Conservation (phyloP, 2,113 vertebrate species). For the Nothoprocta pentlandii region DNA sequence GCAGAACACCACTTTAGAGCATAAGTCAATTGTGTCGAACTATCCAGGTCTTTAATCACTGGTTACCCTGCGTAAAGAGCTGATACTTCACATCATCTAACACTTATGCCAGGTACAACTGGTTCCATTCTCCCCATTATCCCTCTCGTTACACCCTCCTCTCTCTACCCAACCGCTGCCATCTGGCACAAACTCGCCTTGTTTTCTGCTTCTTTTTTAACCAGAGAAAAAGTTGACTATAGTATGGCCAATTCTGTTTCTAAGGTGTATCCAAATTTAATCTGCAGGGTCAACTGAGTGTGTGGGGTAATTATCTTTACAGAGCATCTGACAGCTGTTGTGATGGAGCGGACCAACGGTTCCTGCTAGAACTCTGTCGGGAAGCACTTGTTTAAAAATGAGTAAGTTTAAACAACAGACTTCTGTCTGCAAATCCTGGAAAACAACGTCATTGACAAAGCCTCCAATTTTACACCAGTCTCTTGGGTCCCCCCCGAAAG, state of each 20-base stretch:
- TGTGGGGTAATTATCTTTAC: conserved; percentile 5
- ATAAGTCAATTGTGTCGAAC: conserved; percentile 69
- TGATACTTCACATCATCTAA: conserved; percentile 46
- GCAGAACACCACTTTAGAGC: conserved; percentile 65
- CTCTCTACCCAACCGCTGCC: not conserved
- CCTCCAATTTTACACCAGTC: not conserved
- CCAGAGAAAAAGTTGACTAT: not conserved
- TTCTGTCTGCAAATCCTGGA: conserved; percentile 1
- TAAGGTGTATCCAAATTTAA: conserved; percentile 42
- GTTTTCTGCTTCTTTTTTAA: not conserved
- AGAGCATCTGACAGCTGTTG: conserved; percentile 33
- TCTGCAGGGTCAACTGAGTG: not conserved
- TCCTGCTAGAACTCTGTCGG: not conserved
- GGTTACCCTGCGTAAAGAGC: conserved; percentile 32
- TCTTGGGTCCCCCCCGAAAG: not conserved
- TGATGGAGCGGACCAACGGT: not conserved
- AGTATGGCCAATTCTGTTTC: not conserved
- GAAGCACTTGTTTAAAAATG: conserved; percentile 26
- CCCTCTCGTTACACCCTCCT: not conserved
- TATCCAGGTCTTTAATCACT: conserved; percentile 69
- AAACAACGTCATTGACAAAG: not conserved
- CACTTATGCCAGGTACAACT: conserved; percentile 52
- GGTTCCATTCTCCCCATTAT: conserved; percentile 17
- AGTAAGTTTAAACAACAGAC: conserved; percentile 1
- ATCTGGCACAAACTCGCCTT: not conserved